These are phyloP conservation scores for Ophiodon elongatus DNA, from an alignment of 2,113 vertebrate genomes.

Conservation along the genomic window DNA sequence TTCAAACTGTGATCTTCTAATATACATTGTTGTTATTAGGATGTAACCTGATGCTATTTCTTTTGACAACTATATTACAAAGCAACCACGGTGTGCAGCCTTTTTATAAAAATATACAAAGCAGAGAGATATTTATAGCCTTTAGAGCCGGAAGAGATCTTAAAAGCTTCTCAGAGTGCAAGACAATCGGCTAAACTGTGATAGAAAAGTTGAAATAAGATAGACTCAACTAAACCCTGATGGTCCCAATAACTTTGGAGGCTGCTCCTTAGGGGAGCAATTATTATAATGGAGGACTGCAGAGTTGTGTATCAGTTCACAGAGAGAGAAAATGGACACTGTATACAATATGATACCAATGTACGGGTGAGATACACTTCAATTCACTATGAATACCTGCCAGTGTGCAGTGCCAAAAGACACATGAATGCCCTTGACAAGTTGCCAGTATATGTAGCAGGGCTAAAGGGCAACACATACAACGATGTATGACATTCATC, in stretches of 20 bases:
- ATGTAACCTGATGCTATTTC: conserved; percentile 17
- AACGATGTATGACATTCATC: neutral
- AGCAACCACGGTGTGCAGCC: neutral
- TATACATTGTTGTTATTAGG: neutral
- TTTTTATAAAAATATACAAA: conserved; percentile 8
- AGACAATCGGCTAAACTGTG: conserved; percentile 2
- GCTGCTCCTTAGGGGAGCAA: neutral
- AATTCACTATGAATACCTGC: neutral
- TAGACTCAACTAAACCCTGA: conserved; percentile 6
- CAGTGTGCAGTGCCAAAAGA: neutral
- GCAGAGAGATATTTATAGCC: conserved; percentile 7
- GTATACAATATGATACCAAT: neutral
- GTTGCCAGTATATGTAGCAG: neutral
- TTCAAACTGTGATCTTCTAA: conserved; percentile 4
- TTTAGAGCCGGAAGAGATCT: neutral
- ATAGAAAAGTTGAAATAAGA: conserved; percentile 1
- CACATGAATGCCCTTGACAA: neutral
- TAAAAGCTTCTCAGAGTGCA: neutral
- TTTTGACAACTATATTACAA: conserved; percentile 7
- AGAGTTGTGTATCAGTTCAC: conserved; percentile 1
- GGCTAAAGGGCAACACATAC: neutral
- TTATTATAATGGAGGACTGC: neutral
- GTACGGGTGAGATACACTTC: neutral
- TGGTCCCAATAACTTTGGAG: conserved; percentile 13
- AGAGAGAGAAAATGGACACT: conserved; percentile 7